Evolutionary conservation across 2,113 vertebrate species (phyloP).

Genomic region (Tragelaphus imberbis): DNA sequence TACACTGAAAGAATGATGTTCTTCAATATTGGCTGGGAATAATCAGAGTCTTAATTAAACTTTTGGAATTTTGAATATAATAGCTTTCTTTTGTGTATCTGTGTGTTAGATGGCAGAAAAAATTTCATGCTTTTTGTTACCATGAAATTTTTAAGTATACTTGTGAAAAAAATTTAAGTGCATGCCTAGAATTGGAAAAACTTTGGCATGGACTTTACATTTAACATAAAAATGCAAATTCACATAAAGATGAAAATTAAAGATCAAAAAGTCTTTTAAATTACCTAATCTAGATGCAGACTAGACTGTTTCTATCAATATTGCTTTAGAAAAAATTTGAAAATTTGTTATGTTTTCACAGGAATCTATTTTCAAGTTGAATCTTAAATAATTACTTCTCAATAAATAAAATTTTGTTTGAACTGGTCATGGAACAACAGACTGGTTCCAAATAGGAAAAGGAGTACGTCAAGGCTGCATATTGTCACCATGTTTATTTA

Average conservation of each 20-base stretch:
- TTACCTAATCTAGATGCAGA: slow-evolving; percentile 56
- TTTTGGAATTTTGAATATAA: not conserved
- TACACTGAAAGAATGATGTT: not conserved
- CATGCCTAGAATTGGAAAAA: not conserved
- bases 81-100: not conserved
- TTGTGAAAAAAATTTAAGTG: not conserved
- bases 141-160: not conserved
- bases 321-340: not conserved
- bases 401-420: slow-evolving; percentile 71
- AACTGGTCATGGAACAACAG: not conserved
- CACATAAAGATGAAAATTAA: slow-evolving; percentile 27
- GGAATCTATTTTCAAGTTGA: slow-evolving; percentile 57
- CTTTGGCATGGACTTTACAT: slow-evolving; percentile 43
- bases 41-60: not conserved
- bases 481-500: too few relatives aligned
- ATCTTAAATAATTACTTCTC: slow-evolving; percentile 70
- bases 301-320: not conserved
- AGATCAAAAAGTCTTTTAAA: slow-evolving; percentile 44
- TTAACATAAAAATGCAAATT: slow-evolving; percentile 35
- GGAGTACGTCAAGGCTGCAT: too few relatives aligned
- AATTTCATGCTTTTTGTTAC: not conserved
- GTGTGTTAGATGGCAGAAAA: not conserved
- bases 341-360: slow-evolving; percentile 26
- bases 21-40: not conserved
- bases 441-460: too few relatives aligned